These are phyloP conservation scores for Heptranchias perlo DNA, from an alignment of 2,113 vertebrate species.

Conservation along the genomic window DNA sequence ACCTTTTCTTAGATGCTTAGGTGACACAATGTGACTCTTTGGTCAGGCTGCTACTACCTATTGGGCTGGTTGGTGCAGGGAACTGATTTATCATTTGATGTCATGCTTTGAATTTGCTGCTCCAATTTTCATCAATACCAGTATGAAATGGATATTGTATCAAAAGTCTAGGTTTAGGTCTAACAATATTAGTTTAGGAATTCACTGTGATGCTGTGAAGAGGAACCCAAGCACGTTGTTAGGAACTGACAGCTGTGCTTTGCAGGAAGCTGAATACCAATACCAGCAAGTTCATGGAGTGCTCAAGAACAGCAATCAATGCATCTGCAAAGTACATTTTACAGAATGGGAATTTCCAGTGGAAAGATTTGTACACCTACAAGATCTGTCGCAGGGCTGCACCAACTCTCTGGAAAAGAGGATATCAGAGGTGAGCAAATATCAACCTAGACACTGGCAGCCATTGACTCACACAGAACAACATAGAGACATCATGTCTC, in stretches of 20 bases:
- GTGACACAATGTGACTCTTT: background rate
- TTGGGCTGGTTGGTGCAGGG: background rate
- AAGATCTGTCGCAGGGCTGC: slow-evolving; percentile 47
- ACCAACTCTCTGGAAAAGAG: slow-evolving; percentile 42
- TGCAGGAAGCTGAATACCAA: slow-evolving; percentile 40
- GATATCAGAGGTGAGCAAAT: slow-evolving; percentile 39
- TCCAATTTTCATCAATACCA: background rate
- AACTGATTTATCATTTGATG: background rate
- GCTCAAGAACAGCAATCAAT: slow-evolving; percentile 34
- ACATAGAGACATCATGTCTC: background rate
- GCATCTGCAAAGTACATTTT: slow-evolving; percentile 51
- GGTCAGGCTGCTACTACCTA: background rate
- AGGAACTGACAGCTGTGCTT: background rate
- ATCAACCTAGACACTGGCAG: background rate
- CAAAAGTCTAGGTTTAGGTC: background rate
- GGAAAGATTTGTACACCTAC: slow-evolving; percentile 43
- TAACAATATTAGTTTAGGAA: background rate
- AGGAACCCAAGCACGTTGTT: background rate
- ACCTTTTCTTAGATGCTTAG: background rate
- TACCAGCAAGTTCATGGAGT: slow-evolving; percentile 44
- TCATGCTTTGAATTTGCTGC: background rate
- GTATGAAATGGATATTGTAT: background rate
- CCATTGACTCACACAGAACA: background rate
- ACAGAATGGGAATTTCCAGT: slow-evolving; percentile 52
- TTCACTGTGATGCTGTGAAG: background rate